Evolutionary conservation across 2,797 vertebrate genomes (phyloP).

Genomic region (Cuculus canorus): DNA sequence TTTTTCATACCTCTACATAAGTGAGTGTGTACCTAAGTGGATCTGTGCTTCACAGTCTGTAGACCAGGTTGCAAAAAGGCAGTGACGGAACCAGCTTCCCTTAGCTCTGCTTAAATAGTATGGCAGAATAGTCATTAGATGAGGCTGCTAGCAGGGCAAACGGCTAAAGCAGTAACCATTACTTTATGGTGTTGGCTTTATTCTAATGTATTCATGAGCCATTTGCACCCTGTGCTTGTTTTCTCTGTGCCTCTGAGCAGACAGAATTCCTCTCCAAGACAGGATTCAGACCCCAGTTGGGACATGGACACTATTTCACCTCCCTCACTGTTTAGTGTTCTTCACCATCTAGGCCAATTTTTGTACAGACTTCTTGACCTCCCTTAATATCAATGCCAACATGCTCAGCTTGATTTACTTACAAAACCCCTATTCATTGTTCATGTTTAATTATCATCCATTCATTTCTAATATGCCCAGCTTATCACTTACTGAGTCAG

Average conservation of each 20-base stretch:
- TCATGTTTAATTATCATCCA: constrained; percentile 59
- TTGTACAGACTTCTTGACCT: constrained; percentile 21
- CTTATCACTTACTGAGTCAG: constrained; percentile 64
- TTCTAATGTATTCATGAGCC: neutral
- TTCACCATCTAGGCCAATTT: neutral
- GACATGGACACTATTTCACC: neutral
- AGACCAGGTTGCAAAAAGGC: neutral
- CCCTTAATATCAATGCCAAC: constrained; percentile 34
- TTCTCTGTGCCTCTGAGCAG: neutral
- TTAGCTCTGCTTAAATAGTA: neutral
- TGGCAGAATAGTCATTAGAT: neutral
- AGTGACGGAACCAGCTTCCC: neutral
- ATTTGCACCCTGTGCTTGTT: neutral
- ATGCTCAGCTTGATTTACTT: constrained; percentile 46
- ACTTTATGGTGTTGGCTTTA: neutral
- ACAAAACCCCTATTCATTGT: constrained; percentile 34
- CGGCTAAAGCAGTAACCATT: neutral
- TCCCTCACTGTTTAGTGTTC: neutral
- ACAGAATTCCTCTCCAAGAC: neutral
- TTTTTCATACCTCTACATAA: fast-evolving
- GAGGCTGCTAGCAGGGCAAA: neutral
- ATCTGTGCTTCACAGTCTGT: neutral
- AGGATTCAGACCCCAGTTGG: neutral
- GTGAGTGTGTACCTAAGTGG: neutral
- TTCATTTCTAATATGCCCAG: constrained; percentile 57